Conservation (phyloP, 2,888 invertebrate genomes). For the Diarsia dahlii region DNA sequence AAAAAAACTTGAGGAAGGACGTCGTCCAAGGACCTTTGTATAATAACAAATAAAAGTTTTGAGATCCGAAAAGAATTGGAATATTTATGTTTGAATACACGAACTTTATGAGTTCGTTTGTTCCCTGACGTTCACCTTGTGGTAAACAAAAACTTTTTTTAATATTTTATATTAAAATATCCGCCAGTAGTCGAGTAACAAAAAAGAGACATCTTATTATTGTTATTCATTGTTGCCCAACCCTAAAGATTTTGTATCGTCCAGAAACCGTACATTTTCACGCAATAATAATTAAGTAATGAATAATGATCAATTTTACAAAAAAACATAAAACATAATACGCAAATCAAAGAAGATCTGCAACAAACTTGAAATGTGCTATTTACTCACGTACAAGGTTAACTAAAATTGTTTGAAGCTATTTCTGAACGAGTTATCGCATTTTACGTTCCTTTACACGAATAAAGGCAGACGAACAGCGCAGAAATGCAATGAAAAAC, state of each 20-base stretch:
- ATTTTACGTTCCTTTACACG: slow-evolving; percentile 16
- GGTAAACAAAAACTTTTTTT: too few relatives aligned
- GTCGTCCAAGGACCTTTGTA: too few relatives aligned
- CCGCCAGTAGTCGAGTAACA: neutral
- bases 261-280: neutral
- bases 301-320: neutral
- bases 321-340: neutral
- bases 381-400: too few relatives aligned
- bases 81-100: too few relatives aligned
- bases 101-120: too few relatives aligned
- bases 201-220: neutral
- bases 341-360: neutral
- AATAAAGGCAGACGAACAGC: fast-evolving
- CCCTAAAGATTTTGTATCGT: neutral
- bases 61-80: too few relatives aligned
- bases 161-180: neutral
- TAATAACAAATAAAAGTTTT: too few relatives aligned
- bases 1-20: too few relatives aligned
- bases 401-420: neutral
- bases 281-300: too few relatives aligned
- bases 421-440: neutral
- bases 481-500: neutral
- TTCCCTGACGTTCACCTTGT: too few relatives aligned
- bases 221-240: neutral
- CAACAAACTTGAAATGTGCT: neutral